Evolutionary conservation across 2,888 invertebrate genomes (phyloP).

Genomic region (Adelognathus sp.): DNA sequence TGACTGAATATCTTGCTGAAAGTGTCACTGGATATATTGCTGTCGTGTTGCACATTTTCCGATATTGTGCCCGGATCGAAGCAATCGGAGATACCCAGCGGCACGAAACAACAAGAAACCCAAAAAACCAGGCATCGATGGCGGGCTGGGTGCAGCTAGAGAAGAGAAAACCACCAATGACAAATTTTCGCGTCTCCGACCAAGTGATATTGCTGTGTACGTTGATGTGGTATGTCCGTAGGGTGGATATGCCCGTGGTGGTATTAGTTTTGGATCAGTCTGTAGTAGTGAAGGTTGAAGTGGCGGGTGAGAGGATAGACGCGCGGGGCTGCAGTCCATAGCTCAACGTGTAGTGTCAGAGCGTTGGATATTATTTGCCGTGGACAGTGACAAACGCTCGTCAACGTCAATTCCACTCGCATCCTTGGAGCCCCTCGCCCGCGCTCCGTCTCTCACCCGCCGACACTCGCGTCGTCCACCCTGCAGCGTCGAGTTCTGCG

Average conservation of each 20-base stretch:
- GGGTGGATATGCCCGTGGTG: background rate
- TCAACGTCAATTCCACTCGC: conserved; percentile 78
- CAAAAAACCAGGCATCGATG: no score
- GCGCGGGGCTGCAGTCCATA: conserved; percentile 51
- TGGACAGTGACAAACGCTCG: conserved; percentile 80
- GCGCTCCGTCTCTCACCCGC: conserved; percentile 45
- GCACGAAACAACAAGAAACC: no score
- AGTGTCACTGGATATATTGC: no score
- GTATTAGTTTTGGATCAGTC: conserved; percentile 5
- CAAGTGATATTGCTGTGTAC: background rate
- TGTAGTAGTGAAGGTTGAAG: conserved; percentile 32
- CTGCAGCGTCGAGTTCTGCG: conserved; percentile 12
- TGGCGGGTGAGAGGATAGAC: conserved; percentile 29
- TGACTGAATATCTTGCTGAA: no score
- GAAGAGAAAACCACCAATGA: background rate
- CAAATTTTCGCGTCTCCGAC: background rate
- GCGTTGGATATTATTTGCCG: conserved; percentile 78
- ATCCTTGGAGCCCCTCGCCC: conserved; percentile 67
- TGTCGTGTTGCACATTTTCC: no score
- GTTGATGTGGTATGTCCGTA: background rate
- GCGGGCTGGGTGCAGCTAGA: no score
- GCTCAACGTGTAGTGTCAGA: no score
- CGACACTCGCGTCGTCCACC: conserved; percentile 24
- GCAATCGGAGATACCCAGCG: no score
- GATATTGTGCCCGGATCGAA: no score